Conservation (phyloP, 53 echinoderm and acorn worm genomes). For the Actinopyga echinites region DNA sequence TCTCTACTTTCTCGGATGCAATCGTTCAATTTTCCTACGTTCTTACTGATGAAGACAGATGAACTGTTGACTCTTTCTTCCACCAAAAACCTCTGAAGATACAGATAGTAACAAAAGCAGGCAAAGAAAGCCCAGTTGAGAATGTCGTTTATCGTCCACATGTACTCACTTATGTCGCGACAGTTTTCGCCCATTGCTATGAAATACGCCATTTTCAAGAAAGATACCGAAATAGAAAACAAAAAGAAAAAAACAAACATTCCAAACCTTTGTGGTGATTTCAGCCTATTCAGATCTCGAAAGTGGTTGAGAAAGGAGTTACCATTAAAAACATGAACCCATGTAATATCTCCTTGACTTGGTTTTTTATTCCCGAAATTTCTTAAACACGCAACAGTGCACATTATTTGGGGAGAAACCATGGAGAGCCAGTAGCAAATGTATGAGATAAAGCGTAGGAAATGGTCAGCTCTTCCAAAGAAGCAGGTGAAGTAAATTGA, state of each 20-base stretch:
- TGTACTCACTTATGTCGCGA: background rate
- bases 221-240: background rate
- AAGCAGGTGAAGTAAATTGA: background rate
- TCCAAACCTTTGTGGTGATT: no score
- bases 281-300: no score
- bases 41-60: background rate
- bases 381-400: background rate
- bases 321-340: no score
- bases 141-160: background rate
- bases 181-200: background rate
- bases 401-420: background rate
- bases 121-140: background rate
- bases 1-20: background rate
- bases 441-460: background rate
- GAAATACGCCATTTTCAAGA: background rate
- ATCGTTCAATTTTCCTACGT: background rate
- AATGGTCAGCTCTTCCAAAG: background rate
- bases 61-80: background rate
- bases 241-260: background rate
- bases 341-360: no score
- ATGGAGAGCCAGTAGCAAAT: background rate
- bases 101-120: slow-evolving; percentile 15
- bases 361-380: no score
- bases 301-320: no score
- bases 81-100: background rate